Evolutionary conservation across 2,888 invertebrate species (phyloP).

Genomic region (Drosophila falleni): DNA sequence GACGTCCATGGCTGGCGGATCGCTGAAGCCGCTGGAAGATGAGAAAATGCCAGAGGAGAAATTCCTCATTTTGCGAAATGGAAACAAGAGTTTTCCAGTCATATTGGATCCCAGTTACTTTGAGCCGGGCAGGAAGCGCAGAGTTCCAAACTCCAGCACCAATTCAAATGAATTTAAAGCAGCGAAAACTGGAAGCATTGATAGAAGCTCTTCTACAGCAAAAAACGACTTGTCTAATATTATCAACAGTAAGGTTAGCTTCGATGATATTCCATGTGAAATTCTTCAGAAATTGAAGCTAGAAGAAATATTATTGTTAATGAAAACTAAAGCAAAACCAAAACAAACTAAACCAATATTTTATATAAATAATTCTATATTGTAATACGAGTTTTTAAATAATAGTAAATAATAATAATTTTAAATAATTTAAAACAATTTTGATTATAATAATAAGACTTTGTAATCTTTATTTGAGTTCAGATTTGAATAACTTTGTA

Average conservation of each 20-base stretch:
- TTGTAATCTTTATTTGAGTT: no score
- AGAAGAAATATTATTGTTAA: no score
- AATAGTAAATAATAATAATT: no score
- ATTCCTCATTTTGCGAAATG: slow-evolving; percentile 65
- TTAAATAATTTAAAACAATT: no score
- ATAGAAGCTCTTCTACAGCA: background rate
- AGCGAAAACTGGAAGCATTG: background rate
- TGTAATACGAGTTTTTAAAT: no score
- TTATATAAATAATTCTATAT: no score
- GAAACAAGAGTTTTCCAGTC: slow-evolving; percentile 64
- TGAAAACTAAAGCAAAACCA: no score
- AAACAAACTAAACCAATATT: no score
- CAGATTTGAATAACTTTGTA: no score
- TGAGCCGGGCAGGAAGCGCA: slow-evolving; percentile 46
- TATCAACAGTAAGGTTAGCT: background rate
- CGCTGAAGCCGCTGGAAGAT: slow-evolving; percentile 17
- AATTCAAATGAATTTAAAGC: background rate
- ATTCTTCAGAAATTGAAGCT: no score
- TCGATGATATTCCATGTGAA: no score
- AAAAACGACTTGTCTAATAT: background rate
- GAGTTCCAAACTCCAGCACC: background rate
- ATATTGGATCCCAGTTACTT: slow-evolving; percentile 75
- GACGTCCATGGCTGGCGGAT: slow-evolving; percentile 55
- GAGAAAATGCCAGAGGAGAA: slow-evolving; percentile 45
- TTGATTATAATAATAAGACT: no score